Conservation (phyloP, 2,888 invertebrate genomes). For the Congeria kusceri region DNA sequence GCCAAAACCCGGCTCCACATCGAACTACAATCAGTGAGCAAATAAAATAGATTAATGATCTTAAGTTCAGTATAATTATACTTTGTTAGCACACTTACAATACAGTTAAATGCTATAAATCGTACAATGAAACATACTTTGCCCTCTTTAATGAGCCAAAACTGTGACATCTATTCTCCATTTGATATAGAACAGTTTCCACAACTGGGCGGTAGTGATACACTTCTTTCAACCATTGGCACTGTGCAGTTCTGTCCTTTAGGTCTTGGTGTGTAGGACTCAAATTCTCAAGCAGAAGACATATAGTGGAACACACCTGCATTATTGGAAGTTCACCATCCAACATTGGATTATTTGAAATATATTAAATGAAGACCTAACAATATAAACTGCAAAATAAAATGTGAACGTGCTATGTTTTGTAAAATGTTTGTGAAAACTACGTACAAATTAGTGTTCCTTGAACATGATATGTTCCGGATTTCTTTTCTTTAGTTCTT, state of each 20-base stretch:
- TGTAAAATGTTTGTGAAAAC: too few species aligned
- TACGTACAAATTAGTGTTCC: slow-evolving; percentile 64
- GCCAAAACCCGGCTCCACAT: slow-evolving; percentile 74
- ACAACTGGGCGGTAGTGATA: slow-evolving; percentile 68
- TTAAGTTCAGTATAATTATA: neutral
- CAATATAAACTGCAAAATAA: too few species aligned
- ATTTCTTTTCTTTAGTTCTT: slow-evolving; percentile 42
- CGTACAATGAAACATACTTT: slow-evolving; percentile 9
- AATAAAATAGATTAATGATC: neutral
- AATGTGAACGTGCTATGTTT: too few species aligned
- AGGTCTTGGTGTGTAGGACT: slow-evolving; percentile 61
- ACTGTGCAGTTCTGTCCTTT: too few species aligned
- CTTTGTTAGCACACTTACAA: too few species aligned
- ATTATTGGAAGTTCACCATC: too few species aligned
- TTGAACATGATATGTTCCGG: slow-evolving; percentile 54
- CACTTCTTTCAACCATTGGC: slow-evolving; percentile 73
- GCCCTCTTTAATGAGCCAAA: slow-evolving; percentile 33
- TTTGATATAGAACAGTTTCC: slow-evolving; percentile 43
- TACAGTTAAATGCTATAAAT: neutral
- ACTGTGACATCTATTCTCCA: slow-evolving; percentile 40
- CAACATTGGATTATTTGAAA: too few species aligned
- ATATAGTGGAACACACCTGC: too few species aligned
- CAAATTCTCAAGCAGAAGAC: slow-evolving; percentile 66
- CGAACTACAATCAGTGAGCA: slow-evolving; percentile 45
- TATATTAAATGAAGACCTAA: too few species aligned